These are phyloP conservation scores for Setophaga coronata DNA, from an alignment of 2,113 vertebrate genomes.

Conservation along the genomic window DNA sequence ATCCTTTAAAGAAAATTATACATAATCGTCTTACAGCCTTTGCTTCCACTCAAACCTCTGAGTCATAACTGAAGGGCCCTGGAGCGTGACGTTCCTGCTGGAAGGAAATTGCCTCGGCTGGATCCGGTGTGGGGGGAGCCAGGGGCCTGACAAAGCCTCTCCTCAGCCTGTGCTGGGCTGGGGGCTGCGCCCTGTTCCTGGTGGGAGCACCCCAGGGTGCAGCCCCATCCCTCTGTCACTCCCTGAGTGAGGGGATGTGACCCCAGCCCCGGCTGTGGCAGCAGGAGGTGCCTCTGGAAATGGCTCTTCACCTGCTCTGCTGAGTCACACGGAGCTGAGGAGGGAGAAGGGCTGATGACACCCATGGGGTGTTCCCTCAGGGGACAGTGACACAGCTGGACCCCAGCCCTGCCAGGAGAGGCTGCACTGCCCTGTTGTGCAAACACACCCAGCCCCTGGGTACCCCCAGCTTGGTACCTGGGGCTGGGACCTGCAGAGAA, in stretches of 20 bases:
- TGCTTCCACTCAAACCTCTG: slow-evolving; percentile 42
- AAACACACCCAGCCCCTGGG: neutral
- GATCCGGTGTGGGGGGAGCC: neutral
- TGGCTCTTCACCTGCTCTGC: neutral
- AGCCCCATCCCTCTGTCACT: neutral
- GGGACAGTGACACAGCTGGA: neutral
- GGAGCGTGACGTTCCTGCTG: slow-evolving; percentile 55
- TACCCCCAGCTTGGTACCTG: accelerated
- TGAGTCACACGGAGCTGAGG: neutral
- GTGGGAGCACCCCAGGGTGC: accelerated
- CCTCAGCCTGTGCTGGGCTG: accelerated
- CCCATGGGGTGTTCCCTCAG: neutral
- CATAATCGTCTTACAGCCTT: slow-evolving; percentile 47
- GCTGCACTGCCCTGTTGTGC: accelerated
- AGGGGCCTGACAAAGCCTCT: neutral
- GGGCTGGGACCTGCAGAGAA: neutral
- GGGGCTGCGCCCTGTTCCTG: accelerated
- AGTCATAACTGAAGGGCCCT: slow-evolving; percentile 66
- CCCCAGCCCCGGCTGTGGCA: slow-evolving; percentile 62
- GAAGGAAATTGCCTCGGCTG: slow-evolving; percentile 55
- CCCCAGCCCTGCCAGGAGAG: neutral
- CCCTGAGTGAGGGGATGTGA: neutral
- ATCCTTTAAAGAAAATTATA: slow-evolving; percentile 63
- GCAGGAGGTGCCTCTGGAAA: slow-evolving; percentile 25
- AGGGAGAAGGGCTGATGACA: neutral